Evolutionary conservation across 2,797 vertebrate genomes (phyloP), one percentile per base, ranked within the genome.

Genomic region (Phaenicophaeus curvirostris): DNA sequence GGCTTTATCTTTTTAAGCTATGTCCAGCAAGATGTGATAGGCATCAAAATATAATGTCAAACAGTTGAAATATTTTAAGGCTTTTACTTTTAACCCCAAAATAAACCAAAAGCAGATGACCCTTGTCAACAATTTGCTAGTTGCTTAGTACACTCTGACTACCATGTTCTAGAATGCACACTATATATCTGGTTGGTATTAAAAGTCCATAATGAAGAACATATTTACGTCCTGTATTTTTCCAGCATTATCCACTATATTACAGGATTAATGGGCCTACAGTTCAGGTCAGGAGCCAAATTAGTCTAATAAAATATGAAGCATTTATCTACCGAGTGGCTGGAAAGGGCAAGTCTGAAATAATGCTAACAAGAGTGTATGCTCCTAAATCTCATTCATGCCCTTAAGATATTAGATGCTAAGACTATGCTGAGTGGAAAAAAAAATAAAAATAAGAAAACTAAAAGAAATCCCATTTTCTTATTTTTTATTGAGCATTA

Each of bases 141-240:
- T 83, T 96, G 92, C 93, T 89, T 62, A 88, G 89, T 85, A 83
- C 61, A 94, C 72, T 95, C 87, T 66, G 59, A 91, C 94, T 87
- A 94, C 93, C 86, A 92, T 92, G 93, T 92, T 96, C 91, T 94
- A 96, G 89, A 96, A 93, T 65, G 81, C 87, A 93, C 87, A 92
- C 59, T 93, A 73, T 82, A 87, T 90, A 94, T 97, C 96, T 97
- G 96, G 95, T 96, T 95, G 84, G 73, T 93, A 97, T 97, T 97
- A 96, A 13, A 90, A 95, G 87, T 71, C 68, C 88, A 94, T 98
- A 98, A 99, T 98, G 98, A 98, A 98, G 98, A 99, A 98, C 98
- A 99, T 98, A 97, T 96, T 94, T 97, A 96, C 97, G 98, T 98
- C 98, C 98, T 98, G 98, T 97, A 96, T 97, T 98, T 97, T 96